phyloP scores from a whole-genome alignment of 2,888 invertebrate species.

The Cephus runcator region DNA sequence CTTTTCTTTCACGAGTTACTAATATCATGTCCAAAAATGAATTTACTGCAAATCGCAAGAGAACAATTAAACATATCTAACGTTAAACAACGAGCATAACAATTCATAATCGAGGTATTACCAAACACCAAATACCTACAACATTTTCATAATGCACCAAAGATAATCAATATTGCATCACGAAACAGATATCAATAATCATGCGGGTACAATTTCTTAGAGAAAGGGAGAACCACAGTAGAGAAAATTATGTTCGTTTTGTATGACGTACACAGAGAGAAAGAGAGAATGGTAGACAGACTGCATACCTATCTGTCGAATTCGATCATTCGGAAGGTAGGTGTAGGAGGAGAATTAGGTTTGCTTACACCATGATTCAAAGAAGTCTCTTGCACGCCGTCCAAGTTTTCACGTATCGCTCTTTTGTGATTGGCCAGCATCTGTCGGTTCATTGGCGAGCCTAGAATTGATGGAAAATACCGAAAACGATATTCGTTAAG shows the following conservation, averaged over 20 bases:
- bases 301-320: constrained; percentile 56
- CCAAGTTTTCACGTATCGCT: constrained; percentile 73
- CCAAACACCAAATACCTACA: background rate
- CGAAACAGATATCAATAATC: background rate
- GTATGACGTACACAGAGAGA: background rate
- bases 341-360: constrained; percentile 60
- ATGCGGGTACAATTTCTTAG: background rate
- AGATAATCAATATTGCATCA: background rate
- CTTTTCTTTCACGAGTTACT: background rate
- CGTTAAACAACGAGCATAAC: background rate
- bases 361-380: constrained; percentile 78
- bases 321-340: constrained; percentile 61
- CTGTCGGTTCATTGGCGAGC: constrained; percentile 85
- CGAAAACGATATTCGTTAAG: background rate
- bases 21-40: background rate
- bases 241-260: background rate
- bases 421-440: constrained; percentile 81
- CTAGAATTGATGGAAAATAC: constrained; percentile 65
- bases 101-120: background rate
- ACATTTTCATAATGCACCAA: background rate
- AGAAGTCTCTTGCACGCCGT: constrained; percentile 80
- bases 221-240: background rate
- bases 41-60: background rate
- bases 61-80: background rate
- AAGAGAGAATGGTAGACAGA: constrained; percentile 10